phyloP scores from a whole-genome alignment of 2,888 invertebrate species.

The Erebia ligea region DNA sequence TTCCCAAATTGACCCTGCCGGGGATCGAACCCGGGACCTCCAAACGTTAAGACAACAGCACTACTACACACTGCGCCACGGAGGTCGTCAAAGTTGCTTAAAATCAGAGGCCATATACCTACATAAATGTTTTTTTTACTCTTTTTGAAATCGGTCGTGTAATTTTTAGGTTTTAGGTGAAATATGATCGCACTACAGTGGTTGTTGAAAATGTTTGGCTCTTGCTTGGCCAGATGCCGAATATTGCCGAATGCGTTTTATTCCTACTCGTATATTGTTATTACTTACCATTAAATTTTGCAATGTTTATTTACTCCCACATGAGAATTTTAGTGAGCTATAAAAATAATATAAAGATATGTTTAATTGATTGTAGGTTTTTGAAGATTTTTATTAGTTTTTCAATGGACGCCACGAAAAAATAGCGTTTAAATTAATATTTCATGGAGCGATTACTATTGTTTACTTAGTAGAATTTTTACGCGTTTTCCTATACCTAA shows the following conservation, averaged over 20 bases:
- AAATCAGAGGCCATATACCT: no score
- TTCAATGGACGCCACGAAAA: background rate
- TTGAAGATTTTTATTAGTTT: constrained; percentile 21
- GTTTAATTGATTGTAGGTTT: constrained; percentile 27
- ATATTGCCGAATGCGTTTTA: background rate
- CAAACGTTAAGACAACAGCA: no score
- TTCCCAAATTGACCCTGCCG: no score
- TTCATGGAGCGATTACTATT: background rate
- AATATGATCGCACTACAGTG: background rate
- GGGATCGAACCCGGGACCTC: no score
- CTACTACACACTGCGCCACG: no score
- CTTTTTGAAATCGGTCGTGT: no score
- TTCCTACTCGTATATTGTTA: background rate
- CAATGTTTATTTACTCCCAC: constrained; percentile 39
- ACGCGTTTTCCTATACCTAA: constrained; percentile 2
- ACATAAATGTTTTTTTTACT: no score
- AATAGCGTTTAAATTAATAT: background rate
- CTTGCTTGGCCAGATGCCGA: constrained; percentile 12
- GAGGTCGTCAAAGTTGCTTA: no score
- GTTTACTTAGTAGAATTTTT: constrained; percentile 13
- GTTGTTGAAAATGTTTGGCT: background rate
- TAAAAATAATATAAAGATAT: constrained; percentile 37
- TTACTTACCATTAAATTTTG: constrained; percentile 29
- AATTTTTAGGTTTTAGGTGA: no score
- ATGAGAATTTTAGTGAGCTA: constrained; percentile 32